Base-by-base conservation (phyloP, 2,113 vertebrate genomes). In the Phalacrocorax pelagicus region DNA sequence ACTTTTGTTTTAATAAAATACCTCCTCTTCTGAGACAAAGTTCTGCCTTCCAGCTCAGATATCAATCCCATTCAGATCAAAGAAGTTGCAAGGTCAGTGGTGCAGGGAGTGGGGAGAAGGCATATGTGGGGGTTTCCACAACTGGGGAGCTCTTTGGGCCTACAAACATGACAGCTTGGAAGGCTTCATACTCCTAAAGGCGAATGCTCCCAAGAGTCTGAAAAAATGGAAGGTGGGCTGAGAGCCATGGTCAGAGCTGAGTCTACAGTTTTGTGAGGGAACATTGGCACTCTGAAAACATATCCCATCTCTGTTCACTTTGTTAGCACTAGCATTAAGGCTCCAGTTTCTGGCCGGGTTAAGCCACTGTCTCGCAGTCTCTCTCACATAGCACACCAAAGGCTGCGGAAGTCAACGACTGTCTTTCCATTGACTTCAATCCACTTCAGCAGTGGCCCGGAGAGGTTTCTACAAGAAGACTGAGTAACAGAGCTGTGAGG, bases 401-500 rank as follows among this genome's bases (percentile, higher is more conserved):
- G 44, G 38, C 23, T 22, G 30, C 26, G 32, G 24, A 90, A 80
- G 54, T 54, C 51, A 61, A 46, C 6, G 4, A 61, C 3, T 2
- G 1, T 11, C 65, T 21, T n/a, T 91, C 27, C 36, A 66, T 8
- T 61, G 30, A 80, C 62, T 90, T 87, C 52, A 62, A 6, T 29
- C 12, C 29, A 40, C 27, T 46, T 46, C 67, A 34, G 22, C 15
- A 73, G 52, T 2, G 2, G 17, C 21, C 6, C 51, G 29, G 49
- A 27, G 57, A 80, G 27, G 11, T 22, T 19, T 59, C 29, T 15
- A 38, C 12, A 52, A 55, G 42, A 42, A 84, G 15, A 59, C 17
- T 9, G 27, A 77, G n/a, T 9, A 75, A 70, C 0, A 0, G 63
- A 90, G 81, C 38, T 38, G 22, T 15, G 70, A 49, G 30, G 4